Base-by-base conservation (phyloP, 2,113 vertebrate species). In the Arenaria interpres region DNA sequence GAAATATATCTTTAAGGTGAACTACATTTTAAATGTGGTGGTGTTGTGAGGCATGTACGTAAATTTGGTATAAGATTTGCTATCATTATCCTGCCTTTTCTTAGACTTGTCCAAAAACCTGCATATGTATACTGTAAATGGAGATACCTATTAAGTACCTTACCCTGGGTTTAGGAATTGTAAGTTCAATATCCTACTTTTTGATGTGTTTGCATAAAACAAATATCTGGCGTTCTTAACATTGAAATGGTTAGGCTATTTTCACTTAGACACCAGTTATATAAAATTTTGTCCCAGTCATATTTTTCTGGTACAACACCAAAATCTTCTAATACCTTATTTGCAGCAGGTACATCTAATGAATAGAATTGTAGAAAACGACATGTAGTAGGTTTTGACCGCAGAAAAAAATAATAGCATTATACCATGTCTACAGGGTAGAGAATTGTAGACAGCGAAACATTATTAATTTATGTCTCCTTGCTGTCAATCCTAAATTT, bases 401-500 rank as follows among this genome's bases (percentile, higher is more conserved):
- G 8, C 7, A 12, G 13, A 5, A 9, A 14, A 37, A 9, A 3
- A 2, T 13, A 8, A 21, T 23, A n/a, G 12, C 7, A 6, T 76
- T 59, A n/a, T 3, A 27, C 12, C 2, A 4, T 54, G 4, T 51
- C 90, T 53, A 24, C 7, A 3, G 69, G 27, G 21, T 7, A 35
- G 28, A 78, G 23, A 62, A 48, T 59, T 85, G 50, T 27, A 21
- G 37, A 53, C 22, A 66, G 21, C 11, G 53, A 76, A 14, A 10
- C 12, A 3, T 83, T 79, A 22, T 16, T 7, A 24, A 77, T 15
- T 59, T 59, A 30, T 18, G 32, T 6, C 5, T 90, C 17, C 27
- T 68, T 79, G 45, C 25, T 85, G 27, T 86, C 41, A 81, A 2
- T 74, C 45, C 23, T 20, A 78, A 24, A 45, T 63, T 56, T 62